phyloP scores from a whole-genome alignment of 2,113 vertebrate species.

The Tyto alba region DNA sequence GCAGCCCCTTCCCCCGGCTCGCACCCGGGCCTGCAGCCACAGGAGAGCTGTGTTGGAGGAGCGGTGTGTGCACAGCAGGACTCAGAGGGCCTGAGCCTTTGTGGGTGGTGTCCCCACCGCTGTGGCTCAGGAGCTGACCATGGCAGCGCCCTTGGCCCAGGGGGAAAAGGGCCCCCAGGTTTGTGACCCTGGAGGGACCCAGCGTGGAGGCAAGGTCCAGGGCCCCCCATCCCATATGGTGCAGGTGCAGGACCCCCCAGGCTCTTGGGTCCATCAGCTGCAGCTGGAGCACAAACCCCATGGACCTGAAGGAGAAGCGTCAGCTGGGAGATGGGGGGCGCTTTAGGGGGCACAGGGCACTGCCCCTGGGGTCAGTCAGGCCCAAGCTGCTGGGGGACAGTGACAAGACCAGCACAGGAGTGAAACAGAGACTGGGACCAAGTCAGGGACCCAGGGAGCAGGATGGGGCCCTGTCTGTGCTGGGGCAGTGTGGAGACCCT shows the following conservation, averaged over 20 bases:
- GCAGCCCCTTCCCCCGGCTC: background rate
- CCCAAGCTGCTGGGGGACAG: background rate
- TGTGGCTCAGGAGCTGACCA: background rate
- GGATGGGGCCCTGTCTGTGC: background rate
- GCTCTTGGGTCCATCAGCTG: background rate
- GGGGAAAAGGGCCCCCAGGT: background rate
- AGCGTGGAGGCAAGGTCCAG: background rate
- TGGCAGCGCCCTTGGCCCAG: background rate
- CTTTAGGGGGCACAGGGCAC: background rate
- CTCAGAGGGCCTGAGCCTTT: background rate
- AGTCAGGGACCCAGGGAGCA: background rate
- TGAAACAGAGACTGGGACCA: background rate
- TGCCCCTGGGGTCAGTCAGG: background rate
- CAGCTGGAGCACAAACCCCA: background rate
- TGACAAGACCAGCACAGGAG: background rate
- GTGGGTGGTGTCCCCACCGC: background rate
- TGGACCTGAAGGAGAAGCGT: background rate
- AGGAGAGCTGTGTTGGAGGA: background rate
- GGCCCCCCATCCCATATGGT: background rate
- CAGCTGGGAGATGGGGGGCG: background rate
- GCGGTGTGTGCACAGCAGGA: background rate
- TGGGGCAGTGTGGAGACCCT: accelerated
- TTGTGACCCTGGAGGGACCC: too few species aligned
- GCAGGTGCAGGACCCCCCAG: background rate
- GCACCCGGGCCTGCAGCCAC: background rate